Evolutionary conservation across 2,113 vertebrate genomes (phyloP), one percentile per base, ranked within the genome.

Genomic region (Oncorhynchus gorbuscha): DNA sequence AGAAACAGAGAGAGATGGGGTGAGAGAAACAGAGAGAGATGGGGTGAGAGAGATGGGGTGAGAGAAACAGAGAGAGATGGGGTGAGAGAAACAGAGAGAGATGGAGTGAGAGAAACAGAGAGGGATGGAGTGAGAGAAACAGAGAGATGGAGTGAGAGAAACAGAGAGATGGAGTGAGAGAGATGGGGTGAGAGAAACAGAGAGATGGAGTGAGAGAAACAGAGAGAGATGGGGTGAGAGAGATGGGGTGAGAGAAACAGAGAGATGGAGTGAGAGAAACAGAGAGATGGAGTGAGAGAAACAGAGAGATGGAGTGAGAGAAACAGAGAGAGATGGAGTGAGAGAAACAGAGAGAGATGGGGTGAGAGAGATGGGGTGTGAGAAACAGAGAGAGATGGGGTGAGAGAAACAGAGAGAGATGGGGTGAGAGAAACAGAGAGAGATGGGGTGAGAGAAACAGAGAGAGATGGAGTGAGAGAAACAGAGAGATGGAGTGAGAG

Each of bases 351-450:
- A 30, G 30, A n/a, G n/a, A 30, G 30, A 30, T 30, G 26, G 13
- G 1, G 26, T 14, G 65, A 67, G 28, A 39, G 74, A 24, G 24
- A 24, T 24, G 24, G 24, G 1, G 24, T 24, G 24, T 1, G 24
- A 24, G 24, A 24, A 24, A 24, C 24, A 24, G 24, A 30, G 28
- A 30, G 28, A 30, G 30, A 30, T 30, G 26, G 13, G 1, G 26
- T 14, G 65, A 67, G 28, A 39, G 74, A 70, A 55, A 81, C 55
- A 68, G 18, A 49, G 69, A 49, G 69, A 49, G 3, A 70, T 26
- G 24, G 18, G 13, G 69, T 4, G 28, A 30, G 78, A 75, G 28
- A 30, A 30, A 30, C 28, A 30, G 85, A 79, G 83, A 79, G 83
- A 73, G 62, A 76, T 30, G 3, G 28, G 0, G 28, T 30, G 28